A percentile compares a stretch with the other conserved stretches of the same genome.
phyloP scores from a whole-genome alignment of 1,140 invertebrate genomes.

The Anagrus nilaparvatae region DNA sequence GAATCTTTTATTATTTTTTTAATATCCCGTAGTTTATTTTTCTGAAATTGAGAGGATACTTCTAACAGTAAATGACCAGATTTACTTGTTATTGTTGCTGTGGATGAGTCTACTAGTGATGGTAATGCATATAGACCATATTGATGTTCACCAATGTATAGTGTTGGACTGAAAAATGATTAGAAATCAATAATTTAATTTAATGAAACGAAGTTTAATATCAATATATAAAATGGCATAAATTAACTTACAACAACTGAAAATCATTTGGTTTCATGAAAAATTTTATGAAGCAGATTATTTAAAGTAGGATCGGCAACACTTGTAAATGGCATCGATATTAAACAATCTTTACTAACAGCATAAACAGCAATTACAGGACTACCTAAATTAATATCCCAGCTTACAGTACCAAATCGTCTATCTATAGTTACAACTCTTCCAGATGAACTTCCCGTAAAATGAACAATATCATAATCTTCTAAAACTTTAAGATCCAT shows the following conservation, averaged over 20 bases:
- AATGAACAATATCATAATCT: conserved; percentile 80
- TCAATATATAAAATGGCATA: not conserved
- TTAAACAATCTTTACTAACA: conserved; percentile 65
- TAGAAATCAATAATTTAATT: too few relatives aligned
- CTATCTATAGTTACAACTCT: conserved; percentile 69
- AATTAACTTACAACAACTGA: conserved; percentile 59
- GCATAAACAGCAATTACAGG: conserved; percentile 87
- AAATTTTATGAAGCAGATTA: conserved; percentile 56
- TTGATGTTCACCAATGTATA: conserved; percentile 86
- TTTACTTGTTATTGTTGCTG: conserved; percentile 57
- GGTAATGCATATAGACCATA: conserved; percentile 85
- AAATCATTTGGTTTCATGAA: conserved; percentile 55
- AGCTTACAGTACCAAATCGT: conserved; percentile 66
- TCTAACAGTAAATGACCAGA: conserved; percentile 56
- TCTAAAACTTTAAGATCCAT: conserved; percentile 62
- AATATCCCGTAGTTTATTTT: conserved; percentile 14
- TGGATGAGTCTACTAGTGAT: conserved; percentile 79
- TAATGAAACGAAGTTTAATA: too few relatives aligned
- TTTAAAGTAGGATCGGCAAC: conserved; percentile 77
- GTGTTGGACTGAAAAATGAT: conserved; percentile 64
- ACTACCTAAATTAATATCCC: conserved; percentile 78
- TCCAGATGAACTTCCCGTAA: conserved; percentile 82
- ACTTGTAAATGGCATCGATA: conserved; percentile 81
- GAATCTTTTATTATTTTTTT: conserved; percentile 15
- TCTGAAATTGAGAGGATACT: conserved; percentile 35